A percentile compares a stretch with the other conserved stretches of the same genome.
These are phyloP conservation scores for Fringilla coelebs DNA, from an alignment of 2,797 vertebrate species.

Conservation along the genomic window DNA sequence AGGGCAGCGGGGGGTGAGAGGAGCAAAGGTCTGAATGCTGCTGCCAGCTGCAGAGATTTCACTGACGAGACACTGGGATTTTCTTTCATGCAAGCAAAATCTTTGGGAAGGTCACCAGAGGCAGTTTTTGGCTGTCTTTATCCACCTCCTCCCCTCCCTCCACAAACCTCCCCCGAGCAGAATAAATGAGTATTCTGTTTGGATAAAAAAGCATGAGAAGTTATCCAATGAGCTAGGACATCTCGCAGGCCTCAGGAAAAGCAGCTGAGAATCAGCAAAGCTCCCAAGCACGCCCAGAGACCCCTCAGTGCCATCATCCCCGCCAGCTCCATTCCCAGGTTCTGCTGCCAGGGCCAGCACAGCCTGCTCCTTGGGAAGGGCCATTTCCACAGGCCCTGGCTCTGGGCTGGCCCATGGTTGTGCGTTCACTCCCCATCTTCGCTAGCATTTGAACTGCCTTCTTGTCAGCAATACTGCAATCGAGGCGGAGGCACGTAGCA, in stretches of 20 bases:
- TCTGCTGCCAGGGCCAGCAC: neutral
- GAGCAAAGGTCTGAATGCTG: neutral
- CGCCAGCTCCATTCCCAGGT: neutral
- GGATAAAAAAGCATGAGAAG: neutral
- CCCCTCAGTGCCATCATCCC: accelerated
- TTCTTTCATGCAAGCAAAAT: neutral
- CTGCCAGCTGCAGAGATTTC: neutral
- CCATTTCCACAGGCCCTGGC: neutral
- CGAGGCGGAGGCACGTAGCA: accelerated
- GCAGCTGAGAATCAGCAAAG: neutral
- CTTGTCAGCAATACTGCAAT: accelerated
- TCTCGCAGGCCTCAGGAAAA: neutral
- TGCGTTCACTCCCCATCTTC: neutral
- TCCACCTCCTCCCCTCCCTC: neutral
- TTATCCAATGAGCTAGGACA: neutral
- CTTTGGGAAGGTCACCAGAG: neutral
- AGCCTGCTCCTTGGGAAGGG: neutral
- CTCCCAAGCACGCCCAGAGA: neutral
- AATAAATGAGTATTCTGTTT: neutral
- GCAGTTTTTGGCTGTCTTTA: neutral
- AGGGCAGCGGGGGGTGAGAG: neutral
- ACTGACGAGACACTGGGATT: neutral
- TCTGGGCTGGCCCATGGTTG: neutral
- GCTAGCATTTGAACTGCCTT: neutral
- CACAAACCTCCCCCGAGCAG: neutral